Percentiles rank a stretch among this genome's conserved stretches.
phyloP scores from a whole-genome alignment of 2,888 invertebrate species.

The Smittia aterrima region DNA sequence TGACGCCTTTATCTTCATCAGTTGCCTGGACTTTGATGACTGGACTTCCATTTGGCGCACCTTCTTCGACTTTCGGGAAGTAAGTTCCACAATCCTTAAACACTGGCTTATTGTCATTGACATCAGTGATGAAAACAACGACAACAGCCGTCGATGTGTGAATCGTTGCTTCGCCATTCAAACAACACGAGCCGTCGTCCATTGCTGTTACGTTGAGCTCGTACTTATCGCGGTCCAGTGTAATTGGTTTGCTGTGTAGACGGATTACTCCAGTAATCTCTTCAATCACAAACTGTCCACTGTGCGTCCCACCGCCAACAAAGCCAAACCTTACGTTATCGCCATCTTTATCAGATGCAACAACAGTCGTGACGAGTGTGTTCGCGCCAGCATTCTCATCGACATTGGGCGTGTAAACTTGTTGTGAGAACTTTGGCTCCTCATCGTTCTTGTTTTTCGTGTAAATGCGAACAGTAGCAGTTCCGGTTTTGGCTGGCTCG shows the following conservation, averaged over 20 bases:
- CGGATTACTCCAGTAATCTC: slow-evolving; percentile 93
- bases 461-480: slow-evolving; percentile 90
- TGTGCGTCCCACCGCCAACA: slow-evolving; percentile 84
- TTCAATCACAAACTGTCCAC: slow-evolving; percentile 92
- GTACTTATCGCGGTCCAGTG: slow-evolving; percentile 89
- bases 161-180: slow-evolving; percentile 79
- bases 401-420: slow-evolving; percentile 94
- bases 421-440: slow-evolving; percentile 93
- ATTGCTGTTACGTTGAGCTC: slow-evolving; percentile 95
- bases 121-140: slow-evolving; percentile 94
- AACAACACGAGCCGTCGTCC: slow-evolving; percentile 97
- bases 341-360: slow-evolving; percentile 96
- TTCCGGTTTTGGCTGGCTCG: slow-evolving; percentile 86
- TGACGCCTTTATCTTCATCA: slow-evolving; percentile 94
- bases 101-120: slow-evolving; percentile 94
- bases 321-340: slow-evolving; percentile 92
- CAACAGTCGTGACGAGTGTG: slow-evolving; percentile 92
- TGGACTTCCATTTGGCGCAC: slow-evolving; percentile 89
- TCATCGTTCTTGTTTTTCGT: slow-evolving; percentile 99
- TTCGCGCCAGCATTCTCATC: slow-evolving; percentile 95
- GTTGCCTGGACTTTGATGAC: slow-evolving; percentile 92
- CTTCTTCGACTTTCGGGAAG: slow-evolving; percentile 91
- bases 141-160: slow-evolving; percentile 94
- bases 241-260: slow-evolving; percentile 80
- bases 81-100: slow-evolving; percentile 93